A percentile compares a stretch with the other conserved stretches of the same genome.
phyloP scores from a whole-genome alignment of 2,797 vertebrate species.

The Galaxias olidus region DNA sequence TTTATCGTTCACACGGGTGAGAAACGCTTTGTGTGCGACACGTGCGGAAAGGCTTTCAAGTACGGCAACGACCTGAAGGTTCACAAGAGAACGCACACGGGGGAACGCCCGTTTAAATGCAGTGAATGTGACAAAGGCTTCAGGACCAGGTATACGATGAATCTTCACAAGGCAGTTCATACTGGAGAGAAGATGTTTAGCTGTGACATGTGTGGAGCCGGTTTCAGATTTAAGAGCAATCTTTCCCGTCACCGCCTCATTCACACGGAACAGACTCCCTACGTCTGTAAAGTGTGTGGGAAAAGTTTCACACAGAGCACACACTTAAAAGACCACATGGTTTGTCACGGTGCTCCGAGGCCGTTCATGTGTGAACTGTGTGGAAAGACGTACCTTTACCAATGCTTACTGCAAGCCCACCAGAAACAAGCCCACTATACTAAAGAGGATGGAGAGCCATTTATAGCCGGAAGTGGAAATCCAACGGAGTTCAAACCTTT shows the following conservation, averaged over 20 bases:
- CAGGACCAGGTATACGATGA: neutral
- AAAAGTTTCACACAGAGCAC: neutral
- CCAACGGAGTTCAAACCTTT: neutral
- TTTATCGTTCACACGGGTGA: neutral
- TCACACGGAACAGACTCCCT: neutral
- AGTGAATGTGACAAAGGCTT: neutral
- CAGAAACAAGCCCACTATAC: neutral
- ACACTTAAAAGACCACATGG: neutral
- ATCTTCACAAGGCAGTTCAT: neutral
- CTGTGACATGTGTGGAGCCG: neutral
- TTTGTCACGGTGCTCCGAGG: neutral
- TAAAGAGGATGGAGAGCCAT: too few species aligned
- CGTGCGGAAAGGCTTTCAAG: neutral
- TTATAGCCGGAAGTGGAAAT: too few species aligned
- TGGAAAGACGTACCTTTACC: neutral
- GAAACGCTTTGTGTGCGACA: neutral
- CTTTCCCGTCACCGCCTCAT: neutral
- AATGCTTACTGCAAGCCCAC: neutral
- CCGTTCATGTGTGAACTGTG: neutral
- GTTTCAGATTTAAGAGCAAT: neutral
- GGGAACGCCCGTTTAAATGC: neutral
- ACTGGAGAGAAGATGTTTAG: neutral
- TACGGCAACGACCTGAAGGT: neutral
- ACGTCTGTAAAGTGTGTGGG: neutral
- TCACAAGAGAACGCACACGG: neutral